Base-by-base conservation (phyloP, 2,797 vertebrate species). In the Falco peregrinus region DNA sequence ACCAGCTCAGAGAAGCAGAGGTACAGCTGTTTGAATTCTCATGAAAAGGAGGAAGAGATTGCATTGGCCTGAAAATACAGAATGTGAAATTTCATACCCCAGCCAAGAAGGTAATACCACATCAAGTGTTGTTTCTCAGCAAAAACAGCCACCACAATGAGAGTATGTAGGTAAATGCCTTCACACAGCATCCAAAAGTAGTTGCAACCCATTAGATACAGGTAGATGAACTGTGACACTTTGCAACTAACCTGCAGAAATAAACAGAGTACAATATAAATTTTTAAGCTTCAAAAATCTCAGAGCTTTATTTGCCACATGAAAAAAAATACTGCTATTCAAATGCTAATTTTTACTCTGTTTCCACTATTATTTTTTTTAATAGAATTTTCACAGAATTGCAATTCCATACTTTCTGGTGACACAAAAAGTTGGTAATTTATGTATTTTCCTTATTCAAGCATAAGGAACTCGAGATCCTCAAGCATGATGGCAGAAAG, bases 181-280 rank as follows among this genome's bases (percentile, higher is more conserved):
- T 99, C 99, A 92, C 99, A 99, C 81, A 99, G 97, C 99, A 99
- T 99, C 99, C 99, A 99, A 90, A 99, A 99, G 98, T 99, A 99
- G 93, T 99, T 99, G 96, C 99, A 99, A 67, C 99, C 99, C 96
- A 99, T 99, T 73, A 99, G 98, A 96, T 99, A 99, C 16, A 99
- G 98, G 86, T 99, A 99, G 81, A 99, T 98, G 91, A 99, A 99
- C 93, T 99, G 98, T 16, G 97, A 99, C 26, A 99, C 98, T 98
- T 99, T 99, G 95, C 99, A 99, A 90, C 99, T 99, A 13, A 99
- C 96, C 99, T 99, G 96, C 8, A 43, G 87, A 19, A n/a, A 13
- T n/a, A 84, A 51, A 6, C 24, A 93, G 59, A 48, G 8, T 8
- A 64, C 16, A 60, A 54, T 3, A 41, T 16, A 29, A 31, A 51